Base-by-base conservation (phyloP, 2,797 vertebrate genomes). In the Lacerta agilis region DNA sequence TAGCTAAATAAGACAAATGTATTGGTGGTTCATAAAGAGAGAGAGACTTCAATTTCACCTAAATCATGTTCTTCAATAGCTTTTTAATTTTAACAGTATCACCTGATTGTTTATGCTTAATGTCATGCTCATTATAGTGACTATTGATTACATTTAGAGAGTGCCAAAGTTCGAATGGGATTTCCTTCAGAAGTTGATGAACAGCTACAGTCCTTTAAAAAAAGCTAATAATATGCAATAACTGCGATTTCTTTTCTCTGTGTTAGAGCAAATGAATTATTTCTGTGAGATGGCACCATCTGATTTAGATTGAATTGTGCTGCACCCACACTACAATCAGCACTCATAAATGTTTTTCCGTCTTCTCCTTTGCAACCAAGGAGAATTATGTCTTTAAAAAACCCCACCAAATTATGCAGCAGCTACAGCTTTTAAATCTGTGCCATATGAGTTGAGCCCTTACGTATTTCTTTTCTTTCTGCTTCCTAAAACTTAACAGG, bases 221-320 rank as follows among this genome's bases (percentile, higher is more conserved):
- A 81, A 75, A 88, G 82, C 55, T 84, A 88, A 75, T 86, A 86
- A 86, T 66, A 38, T 66, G 67, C 78, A 81, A 80, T 82, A 15
- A 64, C 75, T 61, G 55, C 38, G 17, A 43, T 73, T 75, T 81
- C 18, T 81, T 41, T 86, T 64, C 15, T 76, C 71, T 80, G n/a
- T 67, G 49, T 67, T 73, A 85, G 55, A 67, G 77, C 69, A 89
- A 89, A 86, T 89, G 83, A 86, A 86, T 89, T 86, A 86, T 81
- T 67, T 86, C 69, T 75, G 55, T 58, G 27, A 69, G 27, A 76
- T 76, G 33, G 83, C 49, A 81, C 69, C 27, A 79, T 88, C 83
- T 72, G 82, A 88, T 84, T 88, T 79, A 88, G 76, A 79, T 29
- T 43, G 82, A 69, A 84, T 71, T 79, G 76, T 84, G 66, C 49